Evolutionary conservation across 2,113 vertebrate species (phyloP).

Genomic region (Physeter macrocephalus): DNA sequence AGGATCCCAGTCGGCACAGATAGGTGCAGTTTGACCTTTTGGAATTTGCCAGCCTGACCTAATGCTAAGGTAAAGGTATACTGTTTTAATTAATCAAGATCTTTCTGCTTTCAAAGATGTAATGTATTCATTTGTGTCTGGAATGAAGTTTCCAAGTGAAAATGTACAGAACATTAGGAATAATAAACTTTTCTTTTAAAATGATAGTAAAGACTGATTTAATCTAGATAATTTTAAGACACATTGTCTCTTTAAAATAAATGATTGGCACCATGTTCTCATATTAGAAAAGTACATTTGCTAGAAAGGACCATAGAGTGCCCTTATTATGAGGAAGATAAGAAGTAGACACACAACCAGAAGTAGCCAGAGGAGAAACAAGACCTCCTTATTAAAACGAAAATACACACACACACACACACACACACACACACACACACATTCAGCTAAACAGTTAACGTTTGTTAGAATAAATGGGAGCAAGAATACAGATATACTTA

Average conservation of each 20-base stretch:
- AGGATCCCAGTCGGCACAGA: not conserved
- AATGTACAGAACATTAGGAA: slow-evolving; percentile 33
- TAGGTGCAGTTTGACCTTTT: not conserved
- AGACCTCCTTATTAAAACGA: not conserved
- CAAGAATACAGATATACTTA: not conserved
- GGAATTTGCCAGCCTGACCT: slow-evolving; percentile 30
- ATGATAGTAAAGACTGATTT: slow-evolving; percentile 31
- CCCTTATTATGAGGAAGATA: not conserved
- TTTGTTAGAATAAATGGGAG: not conserved
- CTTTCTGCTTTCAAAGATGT: slow-evolving; percentile 35
- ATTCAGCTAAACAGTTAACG: not conserved
- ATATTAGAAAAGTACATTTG: not conserved
- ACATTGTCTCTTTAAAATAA: slow-evolving; percentile 25
- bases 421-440: not conserved
- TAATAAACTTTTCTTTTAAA: slow-evolving; percentile 63
- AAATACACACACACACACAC: not conserved
- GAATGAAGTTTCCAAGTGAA: slow-evolving; percentile 46
- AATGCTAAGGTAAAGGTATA: slow-evolving; percentile 9
- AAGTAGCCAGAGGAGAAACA: not conserved
- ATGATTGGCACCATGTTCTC: not conserved
- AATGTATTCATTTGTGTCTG: slow-evolving; percentile 46
- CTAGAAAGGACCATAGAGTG: not conserved
- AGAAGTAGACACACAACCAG: not conserved
- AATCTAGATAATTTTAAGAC: slow-evolving; percentile 16
- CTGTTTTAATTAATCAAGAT: slow-evolving; percentile 31